Percentiles rank a stretch among this genome's conserved stretches.
Conservation (phyloP, 2,797 vertebrate species). For the Tinamus major region DNA sequence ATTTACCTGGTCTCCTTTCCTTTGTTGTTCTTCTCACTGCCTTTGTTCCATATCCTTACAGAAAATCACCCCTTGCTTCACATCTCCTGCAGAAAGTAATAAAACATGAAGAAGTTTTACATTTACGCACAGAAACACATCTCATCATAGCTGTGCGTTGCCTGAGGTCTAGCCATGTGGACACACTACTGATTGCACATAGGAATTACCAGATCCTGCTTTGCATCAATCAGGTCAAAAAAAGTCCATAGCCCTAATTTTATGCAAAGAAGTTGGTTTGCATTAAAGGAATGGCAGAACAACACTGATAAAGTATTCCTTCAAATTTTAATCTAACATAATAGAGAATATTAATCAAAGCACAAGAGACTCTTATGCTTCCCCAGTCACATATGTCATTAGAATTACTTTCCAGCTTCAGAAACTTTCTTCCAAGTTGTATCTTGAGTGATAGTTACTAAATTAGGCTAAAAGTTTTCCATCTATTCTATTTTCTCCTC, state of each 20-base stretch:
- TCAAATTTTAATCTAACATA: slow-evolving; percentile 25
- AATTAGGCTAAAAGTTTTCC: slow-evolving; percentile 51
- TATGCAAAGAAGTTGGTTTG: background rate
- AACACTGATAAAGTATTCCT: slow-evolving; percentile 23
- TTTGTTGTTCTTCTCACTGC: slow-evolving; percentile 41
- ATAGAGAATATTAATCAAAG: slow-evolving; percentile 57
- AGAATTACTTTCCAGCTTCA: slow-evolving; percentile 46
- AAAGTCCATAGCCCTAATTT: slow-evolving; percentile 4
- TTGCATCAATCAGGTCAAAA: background rate
- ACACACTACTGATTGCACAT: background rate
- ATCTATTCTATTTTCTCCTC: slow-evolving; percentile 39
- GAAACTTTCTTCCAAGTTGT: slow-evolving; percentile 50
- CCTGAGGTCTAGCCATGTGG: background rate
- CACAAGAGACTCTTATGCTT: slow-evolving; percentile 44
- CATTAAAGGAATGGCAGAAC: background rate
- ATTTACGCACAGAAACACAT: background rate
- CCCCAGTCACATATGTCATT: slow-evolving; percentile 35
- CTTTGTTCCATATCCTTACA: background rate
- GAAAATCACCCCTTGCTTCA: background rate
- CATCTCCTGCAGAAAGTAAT: background rate
- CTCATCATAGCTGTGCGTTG: background rate
- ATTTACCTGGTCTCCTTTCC: slow-evolving; percentile 16
- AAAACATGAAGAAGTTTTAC: background rate
- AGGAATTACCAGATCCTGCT: background rate
- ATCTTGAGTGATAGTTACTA: slow-evolving; percentile 39